A percentile compares a stretch with the other conserved stretches of the same genome.
phyloP scores from a whole-genome alignment of 2,113 vertebrate genomes.

The Salvator merianae region DNA sequence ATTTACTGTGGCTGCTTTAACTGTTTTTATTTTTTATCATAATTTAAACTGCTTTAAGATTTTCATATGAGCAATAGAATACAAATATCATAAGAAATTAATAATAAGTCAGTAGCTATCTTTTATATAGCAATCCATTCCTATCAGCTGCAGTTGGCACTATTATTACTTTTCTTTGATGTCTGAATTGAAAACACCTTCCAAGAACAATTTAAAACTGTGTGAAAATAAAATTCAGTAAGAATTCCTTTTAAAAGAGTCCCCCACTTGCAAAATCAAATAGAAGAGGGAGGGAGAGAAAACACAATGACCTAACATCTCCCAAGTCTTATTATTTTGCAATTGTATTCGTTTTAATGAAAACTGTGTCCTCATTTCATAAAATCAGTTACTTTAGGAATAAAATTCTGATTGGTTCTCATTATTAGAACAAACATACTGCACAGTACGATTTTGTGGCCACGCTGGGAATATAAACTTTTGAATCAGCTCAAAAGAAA shows the following conservation, averaged over 20 bases:
- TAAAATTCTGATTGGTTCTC: conserved; percentile 42
- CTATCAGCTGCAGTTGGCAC: too few species aligned
- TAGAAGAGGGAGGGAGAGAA: not conserved
- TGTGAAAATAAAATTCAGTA: too few species aligned
- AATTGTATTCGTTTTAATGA: conserved; percentile 25
- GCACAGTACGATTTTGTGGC: conserved; percentile 41
- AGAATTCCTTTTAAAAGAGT: not conserved
- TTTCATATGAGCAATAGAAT: too few species aligned
- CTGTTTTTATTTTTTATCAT: too few species aligned
- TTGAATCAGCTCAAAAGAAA: conserved; percentile 12
- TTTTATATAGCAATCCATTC: too few species aligned
- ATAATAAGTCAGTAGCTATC: too few species aligned
- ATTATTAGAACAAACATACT: conserved; percentile 31
- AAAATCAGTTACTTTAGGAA: conserved; percentile 30
- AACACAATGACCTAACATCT: not conserved
- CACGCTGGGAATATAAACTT: conserved; percentile 9
- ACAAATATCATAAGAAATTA: too few species aligned
- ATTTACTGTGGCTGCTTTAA: too few species aligned
- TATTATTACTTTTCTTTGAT: too few species aligned
- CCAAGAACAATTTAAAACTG: not conserved
- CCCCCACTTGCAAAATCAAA: not conserved
- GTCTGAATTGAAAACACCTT: too few species aligned
- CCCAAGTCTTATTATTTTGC: not conserved
- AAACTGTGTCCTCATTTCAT: not conserved
- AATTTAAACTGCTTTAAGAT: too few species aligned